phyloP scores from a whole-genome alignment of 2,113 vertebrate species.

The Triplophysa dalaica region DNA sequence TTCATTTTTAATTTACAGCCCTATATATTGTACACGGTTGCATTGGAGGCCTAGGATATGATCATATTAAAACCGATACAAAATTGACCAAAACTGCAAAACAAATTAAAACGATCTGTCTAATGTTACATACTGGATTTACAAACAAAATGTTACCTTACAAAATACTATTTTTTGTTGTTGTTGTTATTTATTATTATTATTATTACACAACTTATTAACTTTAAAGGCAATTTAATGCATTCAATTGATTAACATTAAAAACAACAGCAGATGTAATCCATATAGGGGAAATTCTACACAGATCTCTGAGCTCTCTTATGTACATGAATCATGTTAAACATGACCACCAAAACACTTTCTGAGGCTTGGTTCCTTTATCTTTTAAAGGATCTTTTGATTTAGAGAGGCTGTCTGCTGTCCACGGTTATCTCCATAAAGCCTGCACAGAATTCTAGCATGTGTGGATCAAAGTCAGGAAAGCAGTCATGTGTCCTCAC shows the following conservation, averaged over 20 bases:
- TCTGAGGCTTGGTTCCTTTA: constrained; percentile 9
- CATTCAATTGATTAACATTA: neutral
- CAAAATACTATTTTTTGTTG: neutral
- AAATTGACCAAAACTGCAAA: neutral
- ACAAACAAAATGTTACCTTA: neutral
- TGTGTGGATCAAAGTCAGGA: constrained; percentile 21
- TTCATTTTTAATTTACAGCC: neutral
- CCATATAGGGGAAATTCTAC: neutral
- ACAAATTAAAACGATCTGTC: neutral
- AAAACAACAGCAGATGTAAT: neutral
- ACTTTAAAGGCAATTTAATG: neutral
- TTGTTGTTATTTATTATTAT: too few relatives aligned
- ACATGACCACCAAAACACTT: constrained; percentile 19
- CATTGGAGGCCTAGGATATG: neutral
- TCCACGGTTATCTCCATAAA: constrained; percentile 38
- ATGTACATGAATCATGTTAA: constrained; percentile 25
- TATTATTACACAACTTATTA: neutral
- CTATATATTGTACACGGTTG: neutral
- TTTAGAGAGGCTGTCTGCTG: constrained; percentile 28
- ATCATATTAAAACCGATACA: neutral
- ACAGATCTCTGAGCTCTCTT: neutral
- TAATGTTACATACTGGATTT: neutral
- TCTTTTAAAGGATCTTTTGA: constrained; percentile 33
- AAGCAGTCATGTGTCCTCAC: constrained; percentile 12
- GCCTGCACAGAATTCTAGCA: constrained; percentile 20